Evolutionary conservation across 2,113 vertebrate genomes (phyloP).

Genomic region (Gadus chalcogrammus): DNA sequence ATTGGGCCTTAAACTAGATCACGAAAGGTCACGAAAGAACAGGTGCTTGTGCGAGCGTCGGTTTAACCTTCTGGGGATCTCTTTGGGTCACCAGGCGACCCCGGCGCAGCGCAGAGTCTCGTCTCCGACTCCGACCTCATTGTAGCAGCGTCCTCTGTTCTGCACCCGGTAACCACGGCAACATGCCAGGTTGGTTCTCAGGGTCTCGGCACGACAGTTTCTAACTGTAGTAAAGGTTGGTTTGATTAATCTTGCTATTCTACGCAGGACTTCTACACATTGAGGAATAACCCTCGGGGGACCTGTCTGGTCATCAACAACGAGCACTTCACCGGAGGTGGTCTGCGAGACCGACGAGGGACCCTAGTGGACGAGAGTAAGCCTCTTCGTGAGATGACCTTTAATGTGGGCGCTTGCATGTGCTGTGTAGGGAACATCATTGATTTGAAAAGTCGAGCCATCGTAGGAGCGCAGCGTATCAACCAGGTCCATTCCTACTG

Average conservation of each 20-base stretch:
- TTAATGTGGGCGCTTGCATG: neutral
- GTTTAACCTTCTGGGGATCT: too few species aligned
- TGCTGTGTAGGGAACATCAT: neutral
- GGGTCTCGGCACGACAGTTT: neutral
- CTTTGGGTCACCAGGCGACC: too few species aligned
- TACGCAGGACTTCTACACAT: constrained; percentile 28
- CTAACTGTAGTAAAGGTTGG: neutral
- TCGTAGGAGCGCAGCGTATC: neutral
- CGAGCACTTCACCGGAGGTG: neutral
- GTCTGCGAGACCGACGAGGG: neutral
- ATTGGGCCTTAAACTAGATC: too few species aligned
- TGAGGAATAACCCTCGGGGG: constrained; percentile 53
- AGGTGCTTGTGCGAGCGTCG: too few species aligned
- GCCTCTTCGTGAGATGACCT: neutral
- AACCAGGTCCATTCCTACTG: neutral
- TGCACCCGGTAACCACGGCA: constrained; percentile 36
- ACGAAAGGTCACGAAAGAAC: too few species aligned
- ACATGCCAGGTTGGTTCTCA: neutral
- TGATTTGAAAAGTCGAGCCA: neutral
- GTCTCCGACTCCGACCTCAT: constrained; percentile 2
- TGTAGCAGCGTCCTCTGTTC: neutral
- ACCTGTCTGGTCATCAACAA: constrained; percentile 68
- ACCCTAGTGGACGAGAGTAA: constrained; percentile 55
- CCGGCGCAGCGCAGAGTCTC: neutral
- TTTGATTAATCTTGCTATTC: too few species aligned